Conservation (phyloP, 1,140 invertebrate genomes). For the Steinernema khuongi region DNA sequence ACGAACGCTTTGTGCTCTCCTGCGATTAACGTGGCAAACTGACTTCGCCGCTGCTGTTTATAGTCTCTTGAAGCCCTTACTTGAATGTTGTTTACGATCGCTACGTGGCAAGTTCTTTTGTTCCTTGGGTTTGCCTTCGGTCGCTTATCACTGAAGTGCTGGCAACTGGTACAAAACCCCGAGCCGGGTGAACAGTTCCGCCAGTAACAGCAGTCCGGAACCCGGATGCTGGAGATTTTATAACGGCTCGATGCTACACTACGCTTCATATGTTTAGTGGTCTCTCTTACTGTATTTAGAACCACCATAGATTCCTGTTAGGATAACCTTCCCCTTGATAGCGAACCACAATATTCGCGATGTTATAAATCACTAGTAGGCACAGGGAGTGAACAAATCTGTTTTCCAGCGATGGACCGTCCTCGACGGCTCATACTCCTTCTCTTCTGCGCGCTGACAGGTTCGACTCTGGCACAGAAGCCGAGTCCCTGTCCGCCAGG, state of each 20-base stretch:
- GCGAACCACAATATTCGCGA: not conserved
- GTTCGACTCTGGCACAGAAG: not conserved
- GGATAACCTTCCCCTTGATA: not conserved
- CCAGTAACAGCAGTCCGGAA: not conserved
- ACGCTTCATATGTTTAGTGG: no score
- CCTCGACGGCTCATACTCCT: not conserved
- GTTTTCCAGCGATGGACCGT: not conserved
- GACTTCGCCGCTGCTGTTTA: not conserved
- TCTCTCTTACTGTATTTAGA: no score
- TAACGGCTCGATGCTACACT: no score
- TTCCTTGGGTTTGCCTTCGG: not conserved
- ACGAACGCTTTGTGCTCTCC: not conserved
- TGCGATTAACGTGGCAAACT: not conserved
- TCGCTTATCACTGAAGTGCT: not conserved
- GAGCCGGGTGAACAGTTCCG: no score
- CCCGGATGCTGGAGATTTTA: no score
- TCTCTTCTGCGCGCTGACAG: not conserved
- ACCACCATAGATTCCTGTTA: no score
- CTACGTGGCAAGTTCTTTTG: conserved; percentile 6
- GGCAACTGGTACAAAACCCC: not conserved
- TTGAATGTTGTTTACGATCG: not conserved
- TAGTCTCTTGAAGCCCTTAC: not conserved
- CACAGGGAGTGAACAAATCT: not conserved
- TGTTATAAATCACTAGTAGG: not conserved
- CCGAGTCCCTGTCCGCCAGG: not conserved